Conservation (phyloP, 2,113 vertebrate species). For the Callipepla californica region DNA sequence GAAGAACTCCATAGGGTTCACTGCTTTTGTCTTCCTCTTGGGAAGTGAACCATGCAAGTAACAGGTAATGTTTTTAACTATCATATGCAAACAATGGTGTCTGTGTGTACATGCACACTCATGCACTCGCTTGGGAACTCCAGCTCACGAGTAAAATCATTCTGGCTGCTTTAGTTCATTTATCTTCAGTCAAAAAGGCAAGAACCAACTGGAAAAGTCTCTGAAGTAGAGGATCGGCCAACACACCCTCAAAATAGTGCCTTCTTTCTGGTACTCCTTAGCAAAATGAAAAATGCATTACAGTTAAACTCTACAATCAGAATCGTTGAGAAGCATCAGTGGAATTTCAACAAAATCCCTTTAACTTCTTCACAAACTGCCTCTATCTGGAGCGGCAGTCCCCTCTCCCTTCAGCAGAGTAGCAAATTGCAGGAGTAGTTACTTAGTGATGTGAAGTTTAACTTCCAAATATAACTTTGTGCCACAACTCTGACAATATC, state of each 20-base stretch:
- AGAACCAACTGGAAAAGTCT: not conserved
- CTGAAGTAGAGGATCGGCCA: not conserved
- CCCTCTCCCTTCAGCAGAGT: not conserved
- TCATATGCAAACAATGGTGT: too few species aligned
- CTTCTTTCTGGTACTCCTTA: not conserved
- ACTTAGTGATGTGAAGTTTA: not conserved
- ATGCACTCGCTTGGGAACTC: not conserved
- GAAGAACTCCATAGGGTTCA: not conserved
- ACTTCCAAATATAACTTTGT: not conserved
- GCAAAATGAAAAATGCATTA: not conserved
- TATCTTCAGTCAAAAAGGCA: not conserved
- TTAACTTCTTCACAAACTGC: not conserved
- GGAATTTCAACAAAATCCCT: not conserved
- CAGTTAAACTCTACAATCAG: not conserved
- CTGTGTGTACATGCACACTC: fast-evolving
- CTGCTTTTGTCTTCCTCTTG: not conserved
- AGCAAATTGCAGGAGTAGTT: fast-evolving
- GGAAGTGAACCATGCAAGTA: not conserved
- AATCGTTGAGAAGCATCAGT: not conserved
- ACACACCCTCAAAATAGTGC: not conserved
- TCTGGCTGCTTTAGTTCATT: not conserved
- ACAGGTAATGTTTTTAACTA: fast-evolving
- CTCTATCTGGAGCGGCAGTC: not conserved
- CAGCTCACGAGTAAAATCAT: not conserved
- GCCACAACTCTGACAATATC: not conserved